phyloP scores from a whole-genome alignment of 2,888 invertebrate species.

The Glomeris marginata region DNA sequence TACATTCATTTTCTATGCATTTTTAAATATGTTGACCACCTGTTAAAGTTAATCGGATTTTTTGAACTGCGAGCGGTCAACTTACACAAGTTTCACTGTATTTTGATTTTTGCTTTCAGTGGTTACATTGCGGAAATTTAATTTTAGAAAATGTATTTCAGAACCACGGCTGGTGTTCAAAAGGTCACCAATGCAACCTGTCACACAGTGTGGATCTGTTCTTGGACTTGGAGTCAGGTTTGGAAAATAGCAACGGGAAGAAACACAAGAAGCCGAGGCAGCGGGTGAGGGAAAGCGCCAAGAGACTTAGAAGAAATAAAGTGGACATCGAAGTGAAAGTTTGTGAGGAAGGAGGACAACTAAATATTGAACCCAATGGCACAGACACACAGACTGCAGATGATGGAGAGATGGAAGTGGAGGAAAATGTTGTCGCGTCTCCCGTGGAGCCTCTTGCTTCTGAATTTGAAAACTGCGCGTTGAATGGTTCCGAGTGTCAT shows the following conservation, averaged over 20 bases:
- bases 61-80: too few species aligned
- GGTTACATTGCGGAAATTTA: too few species aligned
- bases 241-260: slow-evolving; percentile 18
- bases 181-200: slow-evolving; percentile 23
- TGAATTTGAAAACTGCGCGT: neutral
- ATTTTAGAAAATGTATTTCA: too few species aligned
- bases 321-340: neutral
- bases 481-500: neutral
- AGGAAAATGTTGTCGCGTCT: neutral
- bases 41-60: too few species aligned
- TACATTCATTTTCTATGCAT: too few species aligned
- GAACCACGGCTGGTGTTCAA: slow-evolving; percentile 30
- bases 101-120: too few species aligned
- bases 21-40: too few species aligned
- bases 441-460: neutral
- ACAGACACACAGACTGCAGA: neutral
- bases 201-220: slow-evolving; percentile 31
- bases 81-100: too few species aligned
- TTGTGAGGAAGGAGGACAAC: neutral
- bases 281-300: slow-evolving; percentile 7
- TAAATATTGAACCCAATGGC: neutral
- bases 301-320: neutral
- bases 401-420: slow-evolving; percentile 3
- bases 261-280: slow-evolving; percentile 18
- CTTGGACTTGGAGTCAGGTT: slow-evolving; percentile 24